These are phyloP conservation scores for Archips xylosteana DNA, from an alignment of 2,888 invertebrate genomes.

Conservation along the genomic window DNA sequence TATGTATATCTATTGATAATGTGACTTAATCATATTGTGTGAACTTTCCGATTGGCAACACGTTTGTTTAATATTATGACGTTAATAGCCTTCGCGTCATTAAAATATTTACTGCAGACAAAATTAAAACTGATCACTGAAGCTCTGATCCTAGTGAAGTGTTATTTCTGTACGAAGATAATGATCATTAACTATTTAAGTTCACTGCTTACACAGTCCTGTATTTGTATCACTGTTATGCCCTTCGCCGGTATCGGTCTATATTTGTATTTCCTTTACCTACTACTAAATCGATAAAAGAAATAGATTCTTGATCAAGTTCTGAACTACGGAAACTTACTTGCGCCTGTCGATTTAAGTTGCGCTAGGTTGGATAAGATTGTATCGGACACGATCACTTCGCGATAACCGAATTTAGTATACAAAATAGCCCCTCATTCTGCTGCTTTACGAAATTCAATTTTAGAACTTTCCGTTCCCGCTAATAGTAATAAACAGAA, in stretches of 20 bases:
- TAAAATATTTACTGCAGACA: background rate
- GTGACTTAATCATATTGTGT: slow-evolving; percentile 8
- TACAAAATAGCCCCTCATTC: no score
- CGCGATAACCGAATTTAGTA: no score
- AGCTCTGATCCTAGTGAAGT: background rate
- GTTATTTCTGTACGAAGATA: background rate
- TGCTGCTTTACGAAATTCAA: no score
- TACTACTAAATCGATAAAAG: background rate
- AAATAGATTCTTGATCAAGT: background rate
- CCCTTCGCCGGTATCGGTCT: no score
- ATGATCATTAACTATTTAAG: background rate
- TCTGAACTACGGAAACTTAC: background rate
- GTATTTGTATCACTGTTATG: background rate
- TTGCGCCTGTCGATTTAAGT: background rate
- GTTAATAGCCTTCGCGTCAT: background rate
- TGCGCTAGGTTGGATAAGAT: background rate
- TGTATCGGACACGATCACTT: no score
- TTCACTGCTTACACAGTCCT: background rate
- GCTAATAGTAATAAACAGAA: no score
- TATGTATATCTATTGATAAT: background rate
- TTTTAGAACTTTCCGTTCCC: no score
- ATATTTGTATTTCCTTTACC: no score
- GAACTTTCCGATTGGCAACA: background rate
- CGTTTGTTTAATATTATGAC: slow-evolving; percentile 7
- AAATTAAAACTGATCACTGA: background rate